A percentile compares a stretch with the other conserved stretches of the same genome.
Evolutionary conservation across 2,888 invertebrate genomes (phyloP).

Genomic region (Epirrita christyi): DNA sequence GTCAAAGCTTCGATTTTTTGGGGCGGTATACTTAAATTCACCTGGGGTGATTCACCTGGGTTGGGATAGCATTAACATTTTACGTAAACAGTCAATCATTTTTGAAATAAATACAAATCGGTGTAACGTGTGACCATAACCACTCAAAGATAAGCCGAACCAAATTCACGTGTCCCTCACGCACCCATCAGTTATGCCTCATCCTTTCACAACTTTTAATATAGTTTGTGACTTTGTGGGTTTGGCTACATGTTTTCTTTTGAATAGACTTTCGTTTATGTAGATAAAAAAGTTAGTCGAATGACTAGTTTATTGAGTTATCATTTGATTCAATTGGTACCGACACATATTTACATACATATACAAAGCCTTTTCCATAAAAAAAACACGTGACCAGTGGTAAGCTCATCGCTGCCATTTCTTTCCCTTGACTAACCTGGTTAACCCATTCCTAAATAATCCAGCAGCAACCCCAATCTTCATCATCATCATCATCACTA

Average conservation of each 20-base stretch:
- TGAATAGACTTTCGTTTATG: constrained; percentile 7
- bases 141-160: constrained; percentile 37
- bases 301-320: constrained; percentile 10
- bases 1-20: too few relatives aligned
- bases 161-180: constrained; percentile 38
- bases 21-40: too few relatives aligned
- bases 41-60: too few relatives aligned
- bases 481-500: too few relatives aligned
- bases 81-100: not conserved
- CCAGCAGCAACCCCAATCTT: too few relatives aligned
- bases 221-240: constrained; percentile 54
- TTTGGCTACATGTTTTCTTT: constrained; percentile 40
- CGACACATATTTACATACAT: too few relatives aligned
- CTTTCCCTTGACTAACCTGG: too few relatives aligned
- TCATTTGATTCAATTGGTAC: constrained; percentile 8
- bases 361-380: too few relatives aligned
- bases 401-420: too few relatives aligned
- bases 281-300: not conserved
- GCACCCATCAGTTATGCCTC: constrained; percentile 40
- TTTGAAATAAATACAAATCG: constrained; percentile 2
- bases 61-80: too few relatives aligned
- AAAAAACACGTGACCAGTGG: too few relatives aligned
- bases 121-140: constrained; percentile 4
- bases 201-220: constrained; percentile 48
- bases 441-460: too few relatives aligned